A percentile compares a stretch with the other conserved stretches of the same genome.
phyloP scores from a whole-genome alignment of 1,140 invertebrate genomes.

The Asbolus verrucosus region DNA sequence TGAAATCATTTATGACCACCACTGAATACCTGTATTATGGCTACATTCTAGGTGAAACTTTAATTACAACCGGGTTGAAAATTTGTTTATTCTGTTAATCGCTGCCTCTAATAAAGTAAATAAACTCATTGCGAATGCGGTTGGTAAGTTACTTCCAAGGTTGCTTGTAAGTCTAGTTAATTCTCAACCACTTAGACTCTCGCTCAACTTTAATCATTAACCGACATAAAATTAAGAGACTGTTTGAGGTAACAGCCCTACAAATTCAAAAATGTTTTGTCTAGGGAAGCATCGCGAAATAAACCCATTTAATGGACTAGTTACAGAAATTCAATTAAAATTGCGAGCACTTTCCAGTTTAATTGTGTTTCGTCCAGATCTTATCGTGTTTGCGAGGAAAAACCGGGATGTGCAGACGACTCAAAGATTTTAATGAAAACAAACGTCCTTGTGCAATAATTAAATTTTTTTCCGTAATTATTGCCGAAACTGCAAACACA shows the following conservation, averaged over 20 bases:
- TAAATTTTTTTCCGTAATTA: conserved; percentile 4
- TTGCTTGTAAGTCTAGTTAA: conserved; percentile 21
- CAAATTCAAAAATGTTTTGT: background rate
- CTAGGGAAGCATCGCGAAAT: background rate
- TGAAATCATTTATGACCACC: conserved; percentile 8
- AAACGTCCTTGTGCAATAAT: conserved; percentile 16
- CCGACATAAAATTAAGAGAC: conserved; percentile 14
- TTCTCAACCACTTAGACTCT: conserved; percentile 22
- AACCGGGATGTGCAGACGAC: background rate
- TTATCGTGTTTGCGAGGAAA: background rate
- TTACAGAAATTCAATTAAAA: conserved; percentile 9
- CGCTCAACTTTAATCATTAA: conserved; percentile 21
- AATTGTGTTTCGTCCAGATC: background rate
- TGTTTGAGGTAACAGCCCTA: background rate
- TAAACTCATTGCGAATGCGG: conserved; percentile 22
- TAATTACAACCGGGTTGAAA: conserved; percentile 14
- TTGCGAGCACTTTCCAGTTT: background rate
- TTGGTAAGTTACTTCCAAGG: conserved; percentile 2
- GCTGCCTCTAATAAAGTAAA: no score
- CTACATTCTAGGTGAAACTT: conserved; percentile 17
- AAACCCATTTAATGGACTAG: conserved; percentile 3
- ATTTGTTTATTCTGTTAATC: conserved; percentile 36
- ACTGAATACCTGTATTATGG: conserved; percentile 32
- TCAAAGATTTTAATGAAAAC: background rate
- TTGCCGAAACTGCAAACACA: background rate